Evolutionary conservation across 2,113 vertebrate species (phyloP).

Genomic region (Myrmecobius fasciatus): DNA sequence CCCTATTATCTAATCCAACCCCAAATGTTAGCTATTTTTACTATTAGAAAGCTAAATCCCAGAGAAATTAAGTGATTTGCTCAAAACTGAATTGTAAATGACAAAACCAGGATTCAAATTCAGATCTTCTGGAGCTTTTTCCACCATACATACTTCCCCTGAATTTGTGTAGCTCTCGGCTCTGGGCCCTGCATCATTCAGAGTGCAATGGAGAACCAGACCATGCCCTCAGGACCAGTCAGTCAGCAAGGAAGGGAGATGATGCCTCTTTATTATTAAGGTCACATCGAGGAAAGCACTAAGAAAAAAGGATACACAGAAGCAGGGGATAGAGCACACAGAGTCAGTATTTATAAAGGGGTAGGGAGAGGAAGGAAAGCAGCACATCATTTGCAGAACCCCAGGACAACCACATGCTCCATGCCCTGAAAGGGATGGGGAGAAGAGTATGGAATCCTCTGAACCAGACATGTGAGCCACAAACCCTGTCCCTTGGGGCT

Average conservation of each 20-base stretch:
- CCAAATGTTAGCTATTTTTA: background rate
- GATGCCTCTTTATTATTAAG: slow-evolving; percentile 76
- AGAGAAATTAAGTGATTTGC: background rate
- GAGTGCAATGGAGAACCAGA: slow-evolving; percentile 43
- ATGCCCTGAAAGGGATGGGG: slow-evolving; percentile 63
- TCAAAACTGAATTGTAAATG: background rate
- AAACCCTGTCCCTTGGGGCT: slow-evolving; percentile 78
- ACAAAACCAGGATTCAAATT: background rate
- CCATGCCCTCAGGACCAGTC: slow-evolving; percentile 62
- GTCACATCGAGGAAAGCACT: slow-evolving; percentile 74
- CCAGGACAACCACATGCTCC: slow-evolving; percentile 79
- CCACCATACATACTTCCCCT: background rate
- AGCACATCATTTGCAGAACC: slow-evolving; percentile 64
- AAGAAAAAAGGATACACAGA: slow-evolving; percentile 61
- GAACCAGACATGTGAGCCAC: slow-evolving; percentile 71
- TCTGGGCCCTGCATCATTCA: slow-evolving; percentile 34
- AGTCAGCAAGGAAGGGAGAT: slow-evolving; percentile 74
- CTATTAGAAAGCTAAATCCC: background rate
- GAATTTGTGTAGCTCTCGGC: background rate
- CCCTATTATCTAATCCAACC: background rate
- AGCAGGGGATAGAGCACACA: slow-evolving; percentile 67
- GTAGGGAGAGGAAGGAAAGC: slow-evolving; percentile 51
- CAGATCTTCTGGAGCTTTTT: background rate
- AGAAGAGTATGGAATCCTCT: slow-evolving; percentile 47
- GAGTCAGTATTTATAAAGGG: slow-evolving; percentile 64